Conservation (phyloP, 2,888 invertebrate species). For the Cryptus viduatorius region DNA sequence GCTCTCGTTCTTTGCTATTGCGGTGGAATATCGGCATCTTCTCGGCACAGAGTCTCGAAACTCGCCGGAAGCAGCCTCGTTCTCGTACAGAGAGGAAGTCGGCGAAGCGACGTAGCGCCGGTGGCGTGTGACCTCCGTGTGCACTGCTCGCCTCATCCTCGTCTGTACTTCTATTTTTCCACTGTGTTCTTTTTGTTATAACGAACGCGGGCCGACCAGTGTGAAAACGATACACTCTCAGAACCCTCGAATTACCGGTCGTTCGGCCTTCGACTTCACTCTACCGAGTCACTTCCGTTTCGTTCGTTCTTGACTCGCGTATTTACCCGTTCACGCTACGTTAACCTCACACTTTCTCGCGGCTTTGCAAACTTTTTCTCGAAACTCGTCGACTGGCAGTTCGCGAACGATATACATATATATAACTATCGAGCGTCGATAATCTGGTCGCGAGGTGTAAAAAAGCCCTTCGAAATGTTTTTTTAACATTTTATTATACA, state of each 20-base stretch:
- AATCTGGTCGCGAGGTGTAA: no score
- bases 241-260: constrained; percentile 59
- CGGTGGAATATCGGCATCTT: constrained; percentile 17
- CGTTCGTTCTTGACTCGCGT: constrained; percentile 32
- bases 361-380: neutral
- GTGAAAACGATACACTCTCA: constrained; percentile 47
- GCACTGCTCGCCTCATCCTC: constrained; percentile 11
- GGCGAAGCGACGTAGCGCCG: constrained; percentile 29
- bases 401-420: neutral
- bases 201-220: constrained; percentile 30
- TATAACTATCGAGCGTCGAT: neutral
- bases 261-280: constrained; percentile 44
- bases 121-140: constrained; percentile 45
- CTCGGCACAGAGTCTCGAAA: constrained; percentile 16
- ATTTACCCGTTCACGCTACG: constrained; percentile 48
- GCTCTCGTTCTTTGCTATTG: constrained; percentile 29
- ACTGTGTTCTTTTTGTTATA: constrained; percentile 9
- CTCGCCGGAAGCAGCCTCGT: constrained; percentile 34
- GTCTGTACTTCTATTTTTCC: neutral
- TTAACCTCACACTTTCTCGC: constrained; percentile 11
- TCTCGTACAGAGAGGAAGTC: constrained; percentile 23
- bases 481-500: no score
- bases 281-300: constrained; percentile 11
- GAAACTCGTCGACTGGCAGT: neutral
- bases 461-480: no score